Base-by-base conservation (phyloP, 2,797 vertebrate species). In the Octomys mimax region DNA sequence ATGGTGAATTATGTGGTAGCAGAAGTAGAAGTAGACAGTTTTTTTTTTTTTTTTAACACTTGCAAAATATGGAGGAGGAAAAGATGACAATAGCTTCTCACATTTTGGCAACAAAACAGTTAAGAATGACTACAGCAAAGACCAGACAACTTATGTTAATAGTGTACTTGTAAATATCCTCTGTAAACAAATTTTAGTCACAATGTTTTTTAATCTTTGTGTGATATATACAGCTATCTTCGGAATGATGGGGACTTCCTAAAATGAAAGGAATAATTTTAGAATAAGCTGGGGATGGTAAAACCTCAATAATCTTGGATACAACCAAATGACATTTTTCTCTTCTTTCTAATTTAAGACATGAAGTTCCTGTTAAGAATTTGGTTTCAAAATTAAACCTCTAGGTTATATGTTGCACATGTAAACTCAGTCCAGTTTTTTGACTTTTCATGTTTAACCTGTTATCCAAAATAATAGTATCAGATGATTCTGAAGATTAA, bases 101-200 rank as follows among this genome's bases (percentile, higher is more conserved):
- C 16, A 59, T 96, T 92, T 92, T 28, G 71, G 46, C 42, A 95
- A 79, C 64, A 90, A 94, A 91, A 93, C 26, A 85, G 59, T 90
- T 90, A 85, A 83, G 28, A 82, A 31, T 26, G 9, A 42, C 62
- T 70, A 95, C 5, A 94, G 46, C 42, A 87, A 95, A 95, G 73
- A 36, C 4, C 42, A 49, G 73, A 83, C 33, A 90, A 77, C 91
- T 71, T 36, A 92, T 52, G 77, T 90, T 77, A 78, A 95, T 22
- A 94, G 33, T 70, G 83, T 28, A 90, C 46, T 94, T 12, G 33
- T 57, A 87, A 31, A 88, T 59, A 89, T 52, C 13, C 70, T 82
- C 91, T 94, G 83, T 46, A 95, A 97, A 83, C 62, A 91, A 71
- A 90, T 52, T 81, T 61, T 62, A 95, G 89, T 93, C 89, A 71